phyloP scores from a whole-genome alignment of 2,888 invertebrate genomes.

The Diadegma fenestrale region DNA sequence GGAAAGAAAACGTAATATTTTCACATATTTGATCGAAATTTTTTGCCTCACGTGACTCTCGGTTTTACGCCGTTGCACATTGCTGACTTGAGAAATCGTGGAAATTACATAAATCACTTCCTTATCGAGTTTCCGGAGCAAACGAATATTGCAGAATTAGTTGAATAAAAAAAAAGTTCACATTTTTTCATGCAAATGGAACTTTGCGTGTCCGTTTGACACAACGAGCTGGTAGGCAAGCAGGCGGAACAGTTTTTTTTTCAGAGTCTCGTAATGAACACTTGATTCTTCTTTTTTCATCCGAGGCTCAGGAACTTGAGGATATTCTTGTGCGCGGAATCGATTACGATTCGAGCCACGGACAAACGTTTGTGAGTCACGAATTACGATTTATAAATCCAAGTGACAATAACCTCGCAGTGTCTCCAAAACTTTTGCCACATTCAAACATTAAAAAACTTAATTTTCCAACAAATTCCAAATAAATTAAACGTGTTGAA shows the following conservation, averaged over 20 bases:
- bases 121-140: constrained; percentile 52
- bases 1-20: not conserved
- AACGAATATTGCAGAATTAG: constrained; percentile 20
- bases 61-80: constrained; percentile 38
- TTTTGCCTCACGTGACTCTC: constrained; percentile 40
- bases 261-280: not conserved
- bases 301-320: not conserved
- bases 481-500: no score
- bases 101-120: constrained; percentile 56
- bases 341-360: constrained; percentile 41
- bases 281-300: not conserved
- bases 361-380: constrained; percentile 36
- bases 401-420: constrained; percentile 39
- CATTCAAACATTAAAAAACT: not conserved
- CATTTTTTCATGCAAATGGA: not conserved
- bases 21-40: not conserved
- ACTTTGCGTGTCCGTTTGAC: not conserved
- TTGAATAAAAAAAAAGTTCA: not conserved
- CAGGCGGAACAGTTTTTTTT: constrained; percentile 5
- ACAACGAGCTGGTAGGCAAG: not conserved
- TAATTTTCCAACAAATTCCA: not conserved
- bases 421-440: not conserved
- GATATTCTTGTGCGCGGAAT: constrained; percentile 15
- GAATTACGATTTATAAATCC: constrained; percentile 27
- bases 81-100: constrained; percentile 40